These are phyloP conservation scores for Dromius quadrimaculatus DNA, from an alignment of 2,888 invertebrate genomes.

Conservation along the genomic window DNA sequence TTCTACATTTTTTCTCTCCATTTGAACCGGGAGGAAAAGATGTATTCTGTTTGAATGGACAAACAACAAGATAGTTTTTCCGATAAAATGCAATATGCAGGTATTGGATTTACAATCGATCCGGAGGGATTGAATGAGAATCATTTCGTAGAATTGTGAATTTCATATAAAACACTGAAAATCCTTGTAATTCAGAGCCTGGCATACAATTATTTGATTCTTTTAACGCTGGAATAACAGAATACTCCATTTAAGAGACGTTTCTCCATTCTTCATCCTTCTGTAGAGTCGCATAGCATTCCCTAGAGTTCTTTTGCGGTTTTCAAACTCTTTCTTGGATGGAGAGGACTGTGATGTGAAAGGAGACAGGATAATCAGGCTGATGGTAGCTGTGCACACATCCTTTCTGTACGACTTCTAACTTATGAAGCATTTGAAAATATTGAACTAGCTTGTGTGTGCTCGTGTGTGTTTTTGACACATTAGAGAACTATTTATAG, in stretches of 20 bases:
- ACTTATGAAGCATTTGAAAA: neutral
- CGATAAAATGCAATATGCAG: too few species aligned
- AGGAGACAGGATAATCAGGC: neutral
- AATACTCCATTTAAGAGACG: neutral
- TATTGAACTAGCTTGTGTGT: neutral
- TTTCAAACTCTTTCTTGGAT: slow-evolving; percentile 1
- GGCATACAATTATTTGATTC: neutral
- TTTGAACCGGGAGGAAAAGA: neutral
- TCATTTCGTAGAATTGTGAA: too few species aligned
- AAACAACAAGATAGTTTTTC: too few species aligned
- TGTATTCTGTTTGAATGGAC: neutral
- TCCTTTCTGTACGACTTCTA: neutral
- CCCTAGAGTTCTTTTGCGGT: slow-evolving; percentile 8
- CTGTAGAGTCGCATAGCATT: neutral
- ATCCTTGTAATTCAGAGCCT: too few species aligned
- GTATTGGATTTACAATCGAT: too few species aligned
- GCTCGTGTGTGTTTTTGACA: neutral
- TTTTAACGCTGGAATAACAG: neutral
- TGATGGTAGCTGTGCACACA: slow-evolving; percentile 1
- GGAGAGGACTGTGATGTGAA: neutral
- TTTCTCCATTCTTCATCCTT: neutral
- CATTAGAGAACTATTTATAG: neutral
- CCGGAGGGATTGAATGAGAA: too few species aligned
- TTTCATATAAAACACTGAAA: too few species aligned
- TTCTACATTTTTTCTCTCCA: too few species aligned